phyloP scores from a whole-genome alignment of 2,113 vertebrate genomes.

The Ictalurus punctatus region DNA sequence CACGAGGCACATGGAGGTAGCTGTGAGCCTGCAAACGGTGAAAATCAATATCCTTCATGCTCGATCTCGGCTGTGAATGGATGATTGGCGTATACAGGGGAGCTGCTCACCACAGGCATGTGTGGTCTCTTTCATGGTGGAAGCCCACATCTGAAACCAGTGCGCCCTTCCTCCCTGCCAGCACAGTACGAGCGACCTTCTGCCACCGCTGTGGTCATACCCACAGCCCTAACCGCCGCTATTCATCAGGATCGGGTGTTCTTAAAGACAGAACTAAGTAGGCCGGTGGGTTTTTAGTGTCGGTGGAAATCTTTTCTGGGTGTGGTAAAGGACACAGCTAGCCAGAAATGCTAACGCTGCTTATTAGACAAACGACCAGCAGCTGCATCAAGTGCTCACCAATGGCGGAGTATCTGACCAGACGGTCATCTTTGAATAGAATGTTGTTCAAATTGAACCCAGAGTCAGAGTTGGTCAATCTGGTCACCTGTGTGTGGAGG shows the following conservation, averaged over 20 bases:
- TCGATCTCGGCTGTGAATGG: slow-evolving; percentile 59
- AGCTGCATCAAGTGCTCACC: slow-evolving; percentile 1
- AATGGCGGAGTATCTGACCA: background rate
- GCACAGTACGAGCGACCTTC: slow-evolving; percentile 31
- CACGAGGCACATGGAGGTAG: slow-evolving; percentile 20
- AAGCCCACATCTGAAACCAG: slow-evolving; percentile 50
- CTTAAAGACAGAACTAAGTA: background rate
- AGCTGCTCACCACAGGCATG: slow-evolving; percentile 48
- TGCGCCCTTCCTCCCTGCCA: slow-evolving; percentile 32
- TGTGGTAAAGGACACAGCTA: background rate
- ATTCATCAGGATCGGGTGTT: slow-evolving; percentile 41
- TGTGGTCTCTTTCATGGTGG: slow-evolving; percentile 55
- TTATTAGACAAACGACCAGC: slow-evolving; percentile 5
- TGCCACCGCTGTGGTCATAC: slow-evolving; percentile 40
- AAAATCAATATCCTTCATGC: slow-evolving; percentile 59
- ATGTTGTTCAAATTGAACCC: background rate
- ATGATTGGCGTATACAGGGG: slow-evolving; percentile 50
- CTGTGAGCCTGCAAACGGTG: slow-evolving; percentile 26
- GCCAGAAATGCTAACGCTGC: background rate
- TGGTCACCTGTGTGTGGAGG: slow-evolving; percentile 79
- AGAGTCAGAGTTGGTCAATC: background rate
- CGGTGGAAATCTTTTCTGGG: slow-evolving; percentile 33
- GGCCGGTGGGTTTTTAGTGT: slow-evolving; percentile 21
- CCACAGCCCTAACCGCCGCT: slow-evolving; percentile 25
- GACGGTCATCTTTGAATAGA: background rate